Evolutionary conservation across 2,888 invertebrate genomes (phyloP).

Genomic region (Barypeithes pellucidus): DNA sequence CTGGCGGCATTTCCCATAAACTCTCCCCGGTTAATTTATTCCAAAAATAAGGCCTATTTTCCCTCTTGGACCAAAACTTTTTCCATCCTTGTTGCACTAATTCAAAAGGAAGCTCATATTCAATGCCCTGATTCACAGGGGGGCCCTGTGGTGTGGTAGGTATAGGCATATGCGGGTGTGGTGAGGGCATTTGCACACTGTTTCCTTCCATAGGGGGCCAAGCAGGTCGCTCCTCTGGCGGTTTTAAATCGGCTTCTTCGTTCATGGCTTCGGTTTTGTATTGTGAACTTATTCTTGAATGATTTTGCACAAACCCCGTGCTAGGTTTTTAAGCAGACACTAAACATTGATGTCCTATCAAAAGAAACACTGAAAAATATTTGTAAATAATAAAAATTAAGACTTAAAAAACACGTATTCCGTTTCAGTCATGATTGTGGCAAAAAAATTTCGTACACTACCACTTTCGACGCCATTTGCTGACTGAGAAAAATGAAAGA

Average conservation of each 20-base stretch:
- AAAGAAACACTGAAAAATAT: conserved; percentile 45
- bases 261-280: conserved; percentile 66
- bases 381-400: conserved; percentile 48
- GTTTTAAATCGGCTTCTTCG: conserved; percentile 67
- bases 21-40: conserved; percentile 96
- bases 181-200: conserved; percentile 64
- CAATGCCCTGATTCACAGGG: conserved; percentile 71
- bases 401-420: conserved; percentile 58
- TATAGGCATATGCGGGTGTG: conserved; percentile 71
- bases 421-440: conserved; percentile 69
- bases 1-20: conserved; percentile 97
- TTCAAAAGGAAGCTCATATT: conserved; percentile 76
- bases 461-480: conserved; percentile 71
- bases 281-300: conserved; percentile 55
- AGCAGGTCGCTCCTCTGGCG: conserved; percentile 64
- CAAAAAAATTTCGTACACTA: conserved; percentile 68
- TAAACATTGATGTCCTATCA: conserved; percentile 43
- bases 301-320: conserved; percentile 57
- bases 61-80: conserved; percentile 96
- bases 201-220: conserved; percentile 68
- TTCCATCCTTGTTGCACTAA: conserved; percentile 91
- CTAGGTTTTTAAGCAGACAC: conserved; percentile 40
- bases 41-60: conserved; percentile 97
- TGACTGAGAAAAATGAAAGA: conserved; percentile 68
- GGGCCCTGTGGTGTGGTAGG: conserved; percentile 76